phyloP scores from a whole-genome alignment of 2,797 vertebrate species.

The Sebastes miniatus region DNA sequence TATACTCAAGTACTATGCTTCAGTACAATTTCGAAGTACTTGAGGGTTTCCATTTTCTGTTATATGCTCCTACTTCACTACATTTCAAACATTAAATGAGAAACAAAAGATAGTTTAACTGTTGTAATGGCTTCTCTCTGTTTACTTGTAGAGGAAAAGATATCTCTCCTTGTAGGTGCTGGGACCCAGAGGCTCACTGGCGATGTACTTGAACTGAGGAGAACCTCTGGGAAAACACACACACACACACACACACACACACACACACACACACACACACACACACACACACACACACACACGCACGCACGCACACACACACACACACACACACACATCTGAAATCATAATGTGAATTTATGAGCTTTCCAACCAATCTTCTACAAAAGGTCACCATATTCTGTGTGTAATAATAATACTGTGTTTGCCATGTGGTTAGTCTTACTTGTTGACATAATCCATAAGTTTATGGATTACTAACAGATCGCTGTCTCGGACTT shows the following conservation, averaged over 20 bases:
- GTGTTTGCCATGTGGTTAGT: neutral
- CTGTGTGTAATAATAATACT: neutral
- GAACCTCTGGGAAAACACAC: constrained; percentile 43
- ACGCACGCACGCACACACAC: too few species aligned
- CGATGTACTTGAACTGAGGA: constrained; percentile 74
- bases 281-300: too few species aligned
- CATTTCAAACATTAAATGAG: neutral
- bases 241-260: neutral
- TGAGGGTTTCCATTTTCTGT: neutral
- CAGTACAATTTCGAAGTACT: too few species aligned
- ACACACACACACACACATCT: too few species aligned
- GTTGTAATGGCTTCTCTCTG: neutral
- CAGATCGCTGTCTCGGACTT: constrained; percentile 89
- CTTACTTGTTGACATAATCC: constrained; percentile 88
- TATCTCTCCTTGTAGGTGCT: constrained; percentile 91
- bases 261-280: too few species aligned
- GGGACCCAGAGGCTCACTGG: constrained; percentile 87
- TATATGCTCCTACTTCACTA: neutral
- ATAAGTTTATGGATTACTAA: constrained; percentile 85
- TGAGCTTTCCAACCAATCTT: neutral
- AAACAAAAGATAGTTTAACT: neutral
- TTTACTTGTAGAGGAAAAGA: constrained; percentile 92
- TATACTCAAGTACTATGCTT: neutral
- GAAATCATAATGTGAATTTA: neutral
- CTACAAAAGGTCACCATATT: neutral